Evolutionary conservation across 2,888 invertebrate genomes (phyloP).

Genomic region (Brachyptera risi): DNA sequence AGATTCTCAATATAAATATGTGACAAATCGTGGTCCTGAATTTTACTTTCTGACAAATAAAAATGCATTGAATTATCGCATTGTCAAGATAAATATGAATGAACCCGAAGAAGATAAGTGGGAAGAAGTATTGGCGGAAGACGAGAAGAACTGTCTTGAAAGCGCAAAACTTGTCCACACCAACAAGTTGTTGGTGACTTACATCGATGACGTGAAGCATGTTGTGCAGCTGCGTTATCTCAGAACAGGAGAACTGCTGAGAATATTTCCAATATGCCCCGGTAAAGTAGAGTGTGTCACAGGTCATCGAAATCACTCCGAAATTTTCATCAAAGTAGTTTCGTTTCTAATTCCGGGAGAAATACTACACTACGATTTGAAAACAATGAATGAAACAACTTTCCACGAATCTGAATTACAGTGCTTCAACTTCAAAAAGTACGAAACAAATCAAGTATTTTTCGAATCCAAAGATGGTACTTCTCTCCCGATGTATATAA

Average conservation of each 20-base stretch:
- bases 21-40: slow-evolving; percentile 80
- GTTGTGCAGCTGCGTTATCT: slow-evolving; percentile 72
- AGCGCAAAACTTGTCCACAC: slow-evolving; percentile 81
- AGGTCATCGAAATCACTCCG: slow-evolving; percentile 77
- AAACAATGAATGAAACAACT: slow-evolving; percentile 50
- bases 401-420: slow-evolving; percentile 82
- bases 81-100: slow-evolving; percentile 77
- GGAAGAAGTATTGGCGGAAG: slow-evolving; percentile 77
- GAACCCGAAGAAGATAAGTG: slow-evolving; percentile 72
- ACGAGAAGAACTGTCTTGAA: slow-evolving; percentile 81
- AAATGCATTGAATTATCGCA: slow-evolving; percentile 85
- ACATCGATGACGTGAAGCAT: slow-evolving; percentile 93
- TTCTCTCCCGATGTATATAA: slow-evolving; percentile 93
- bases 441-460: slow-evolving; percentile 85
- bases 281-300: slow-evolving; percentile 83
- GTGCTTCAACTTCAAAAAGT: slow-evolving; percentile 72
- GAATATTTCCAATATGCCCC: slow-evolving; percentile 75
- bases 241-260: slow-evolving; percentile 63
- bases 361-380: slow-evolving; percentile 82
- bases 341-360: slow-evolving; percentile 88
- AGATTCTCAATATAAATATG: slow-evolving; percentile 93
- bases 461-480: slow-evolving; percentile 91
- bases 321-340: slow-evolving; percentile 91
- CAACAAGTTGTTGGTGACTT: slow-evolving; percentile 83
- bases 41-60: slow-evolving; percentile 90